These are phyloP conservation scores for Coronaproctus castanopsis DNA, from an alignment of 2,888 invertebrate genomes.

Conservation along the genomic window DNA sequence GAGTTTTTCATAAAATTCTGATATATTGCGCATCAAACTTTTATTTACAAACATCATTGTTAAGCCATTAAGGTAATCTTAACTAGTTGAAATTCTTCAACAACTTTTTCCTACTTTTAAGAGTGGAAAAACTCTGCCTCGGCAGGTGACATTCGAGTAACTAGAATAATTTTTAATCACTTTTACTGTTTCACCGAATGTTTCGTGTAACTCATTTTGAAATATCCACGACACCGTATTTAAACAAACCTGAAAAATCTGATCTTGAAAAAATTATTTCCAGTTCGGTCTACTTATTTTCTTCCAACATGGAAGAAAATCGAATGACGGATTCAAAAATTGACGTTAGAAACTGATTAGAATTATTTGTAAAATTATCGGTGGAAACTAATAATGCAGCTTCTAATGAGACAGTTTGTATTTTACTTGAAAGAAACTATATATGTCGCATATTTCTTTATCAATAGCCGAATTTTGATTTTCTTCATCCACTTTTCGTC, in stretches of 20 bases:
- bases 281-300: background rate
- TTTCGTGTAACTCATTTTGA: background rate
- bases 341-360: background rate
- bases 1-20: background rate
- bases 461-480: background rate
- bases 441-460: background rate
- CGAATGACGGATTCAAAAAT: background rate
- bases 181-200: background rate
- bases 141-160: background rate
- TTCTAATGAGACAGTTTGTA: background rate
- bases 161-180: background rate
- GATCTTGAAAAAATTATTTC: background rate
- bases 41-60: background rate
- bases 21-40: background rate
- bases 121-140: too few relatives aligned
- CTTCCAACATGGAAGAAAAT: background rate
- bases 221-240: background rate
- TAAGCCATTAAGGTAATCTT: background rate
- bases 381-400: background rate
- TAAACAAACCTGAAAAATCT: background rate
- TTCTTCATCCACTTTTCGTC: background rate
- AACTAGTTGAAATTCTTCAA: background rate
- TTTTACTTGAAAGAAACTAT: background rate
- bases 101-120: background rate
- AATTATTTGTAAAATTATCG: background rate